These are phyloP conservation scores for Sturnira hondurensis DNA, from an alignment of 2,113 vertebrate species.

Conservation along the genomic window DNA sequence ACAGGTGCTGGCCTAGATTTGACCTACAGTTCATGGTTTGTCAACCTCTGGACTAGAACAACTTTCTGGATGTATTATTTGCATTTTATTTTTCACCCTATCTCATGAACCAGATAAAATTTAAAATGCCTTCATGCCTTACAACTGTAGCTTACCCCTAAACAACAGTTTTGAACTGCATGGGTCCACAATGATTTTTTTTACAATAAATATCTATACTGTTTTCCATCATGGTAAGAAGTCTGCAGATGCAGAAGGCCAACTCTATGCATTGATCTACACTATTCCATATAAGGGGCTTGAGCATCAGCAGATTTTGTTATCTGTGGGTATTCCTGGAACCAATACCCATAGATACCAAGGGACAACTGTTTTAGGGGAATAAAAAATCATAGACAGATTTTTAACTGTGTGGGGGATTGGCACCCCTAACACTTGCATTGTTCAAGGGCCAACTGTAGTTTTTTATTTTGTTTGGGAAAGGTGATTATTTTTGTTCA, in stretches of 20 bases:
- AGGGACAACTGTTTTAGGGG: not conserved
- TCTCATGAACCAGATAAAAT: not conserved
- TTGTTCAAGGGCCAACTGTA: not conserved
- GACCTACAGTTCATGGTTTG: not conserved
- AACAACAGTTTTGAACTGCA: not conserved
- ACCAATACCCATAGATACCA: not conserved
- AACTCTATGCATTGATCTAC: not conserved
- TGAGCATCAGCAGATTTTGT: not conserved
- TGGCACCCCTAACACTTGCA: not conserved
- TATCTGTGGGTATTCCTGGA: not conserved
- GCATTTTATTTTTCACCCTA: not conserved
- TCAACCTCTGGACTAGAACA: not conserved
- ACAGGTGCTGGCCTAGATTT: not conserved
- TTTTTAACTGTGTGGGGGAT: not conserved
- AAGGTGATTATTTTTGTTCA: not conserved
- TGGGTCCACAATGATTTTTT: not conserved
- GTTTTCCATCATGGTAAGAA: not conserved
- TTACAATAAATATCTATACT: not conserved
- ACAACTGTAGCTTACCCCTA: not conserved
- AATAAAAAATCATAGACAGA: not conserved
- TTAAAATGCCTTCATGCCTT: not conserved
- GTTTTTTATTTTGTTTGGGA: not conserved
- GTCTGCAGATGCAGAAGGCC: not conserved
- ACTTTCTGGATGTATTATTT: not conserved
- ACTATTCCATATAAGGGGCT: not conserved